Conservation (phyloP, 2,797 vertebrate genomes). For the Thaleichthys pacificus region DNA sequence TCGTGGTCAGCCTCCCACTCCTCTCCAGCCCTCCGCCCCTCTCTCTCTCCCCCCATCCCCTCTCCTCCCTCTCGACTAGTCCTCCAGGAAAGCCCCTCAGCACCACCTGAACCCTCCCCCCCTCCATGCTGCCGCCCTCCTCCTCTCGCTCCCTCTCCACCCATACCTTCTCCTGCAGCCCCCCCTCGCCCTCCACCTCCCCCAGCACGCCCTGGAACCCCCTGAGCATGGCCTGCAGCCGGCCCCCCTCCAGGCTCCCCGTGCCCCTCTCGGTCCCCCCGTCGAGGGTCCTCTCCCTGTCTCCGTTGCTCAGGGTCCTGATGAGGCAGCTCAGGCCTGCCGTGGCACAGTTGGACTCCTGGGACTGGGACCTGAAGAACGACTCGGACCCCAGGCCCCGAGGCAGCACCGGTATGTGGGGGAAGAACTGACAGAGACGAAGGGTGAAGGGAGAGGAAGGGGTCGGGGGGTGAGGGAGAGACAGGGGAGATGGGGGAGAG, state of each 20-base stretch:
- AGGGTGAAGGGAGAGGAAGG: constrained; percentile 30
- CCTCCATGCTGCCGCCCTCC: constrained; percentile 54
- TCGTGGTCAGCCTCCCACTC: constrained; percentile 71
- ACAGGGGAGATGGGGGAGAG: too few relatives aligned
- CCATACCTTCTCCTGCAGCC: constrained; percentile 47
- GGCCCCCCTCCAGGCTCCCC: constrained; percentile 60
- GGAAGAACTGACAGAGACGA: constrained; percentile 84
- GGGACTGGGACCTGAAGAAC: constrained; percentile 97
- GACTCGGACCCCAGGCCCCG: constrained; percentile 84
- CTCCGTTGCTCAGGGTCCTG: constrained; percentile 73
- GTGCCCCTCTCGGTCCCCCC: constrained; percentile 57
- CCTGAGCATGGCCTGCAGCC: constrained; percentile 66
- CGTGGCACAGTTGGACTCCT: constrained; percentile 94
- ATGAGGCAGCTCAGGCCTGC: constrained; percentile 77
- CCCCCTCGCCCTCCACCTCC: constrained; percentile 57
- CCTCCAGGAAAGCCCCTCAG: constrained; percentile 69
- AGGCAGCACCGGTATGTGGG: constrained; percentile 73
- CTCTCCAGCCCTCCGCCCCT: constrained; percentile 54
- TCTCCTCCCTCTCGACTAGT: constrained; percentile 63
- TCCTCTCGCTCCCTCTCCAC: constrained; percentile 51
- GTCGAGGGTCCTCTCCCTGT: constrained; percentile 32
- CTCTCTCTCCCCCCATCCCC: constrained; percentile 61
- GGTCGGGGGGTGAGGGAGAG: too few relatives aligned
- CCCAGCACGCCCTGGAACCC: constrained; percentile 67
- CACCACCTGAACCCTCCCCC: constrained; percentile 68